Base-by-base conservation (phyloP, 2,888 invertebrate species). In the Ormyrus thymus region DNA sequence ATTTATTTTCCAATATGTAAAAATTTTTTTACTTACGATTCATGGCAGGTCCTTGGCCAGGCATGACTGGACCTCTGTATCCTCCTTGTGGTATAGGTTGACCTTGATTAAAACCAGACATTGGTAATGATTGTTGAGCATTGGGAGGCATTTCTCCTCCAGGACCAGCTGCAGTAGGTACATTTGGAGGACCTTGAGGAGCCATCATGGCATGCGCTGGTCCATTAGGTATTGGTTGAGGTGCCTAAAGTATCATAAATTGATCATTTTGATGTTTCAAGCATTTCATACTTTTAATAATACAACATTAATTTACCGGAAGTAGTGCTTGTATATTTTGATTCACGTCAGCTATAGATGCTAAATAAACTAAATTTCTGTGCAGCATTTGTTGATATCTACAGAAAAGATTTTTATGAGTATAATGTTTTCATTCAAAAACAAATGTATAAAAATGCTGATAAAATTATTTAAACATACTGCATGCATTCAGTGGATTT, bases 271-370 rank as follows among this genome's bases (percentile, higher is more conserved):
- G 29, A 29, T 29, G 29, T 29, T 29, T 29, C 29, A 29, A 29
- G 3, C 4, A 29, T 29, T 29, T 29, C 29, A 3, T 29, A 29
- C 29, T 29, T 29, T 29, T 29, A 29, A 29, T 29, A 29, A 29
- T 65, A 61, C 65, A 43, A 29, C 53, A 81, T 85, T 29, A 29
- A 29, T 29, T 94, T 93, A 97, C 97, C 86, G 98, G 98, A 87
- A 98, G 91, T 85, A 97, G 92, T 77, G 95, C 94, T 88, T 96
- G 95, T 83, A 98, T 95, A 91, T 97, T 98, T 91, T 97, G 97
- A 88, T 96, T 96, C 15, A 97, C 95, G 92, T 99, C 99, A n/a
- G 98, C 98, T 80, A 99, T 93, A 46, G 97, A 97, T 8, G 98
- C 98, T 84, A 99, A 92, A 90, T 98, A 98, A 0, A 98, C 97